Conservation (phyloP, 2,113 vertebrate genomes). For the Etheostoma cragini region DNA sequence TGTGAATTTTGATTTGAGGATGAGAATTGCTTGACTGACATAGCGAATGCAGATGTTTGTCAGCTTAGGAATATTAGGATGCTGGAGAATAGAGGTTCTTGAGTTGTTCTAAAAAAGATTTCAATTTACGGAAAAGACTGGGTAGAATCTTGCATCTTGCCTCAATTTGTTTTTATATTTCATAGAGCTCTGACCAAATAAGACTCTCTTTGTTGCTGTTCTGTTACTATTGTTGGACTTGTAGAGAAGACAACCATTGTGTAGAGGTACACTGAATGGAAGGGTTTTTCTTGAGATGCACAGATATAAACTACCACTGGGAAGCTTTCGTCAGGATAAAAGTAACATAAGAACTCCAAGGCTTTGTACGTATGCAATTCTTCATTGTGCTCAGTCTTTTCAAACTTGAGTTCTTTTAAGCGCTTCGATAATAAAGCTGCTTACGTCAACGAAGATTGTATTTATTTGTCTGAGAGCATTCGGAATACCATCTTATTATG, state of each 20-base stretch:
- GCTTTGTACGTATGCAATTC: neutral
- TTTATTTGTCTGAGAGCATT: neutral
- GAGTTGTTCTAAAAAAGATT: slow-evolving; percentile 2
- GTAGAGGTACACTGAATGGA: neutral
- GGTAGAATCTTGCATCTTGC: neutral
- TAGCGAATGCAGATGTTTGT: neutral
- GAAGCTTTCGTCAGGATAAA: neutral
- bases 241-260: neutral
- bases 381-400: slow-evolving; percentile 1
- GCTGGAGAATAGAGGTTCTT: neutral
- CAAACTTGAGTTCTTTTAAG: neutral
- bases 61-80: slow-evolving; percentile 11
- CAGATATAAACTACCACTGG: neutral
- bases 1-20: slow-evolving; percentile 30
- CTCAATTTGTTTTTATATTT: neutral
- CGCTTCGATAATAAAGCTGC: neutral
- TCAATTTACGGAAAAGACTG: neutral
- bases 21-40: slow-evolving; percentile 19
- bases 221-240: neutral
- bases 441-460: neutral
- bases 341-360: neutral
- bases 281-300: neutral
- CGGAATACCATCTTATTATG: neutral
- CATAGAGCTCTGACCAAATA: neutral
- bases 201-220: neutral